A percentile compares a stretch with the other conserved stretches of the same genome.
These are phyloP conservation scores for Andrena cerasifolii DNA, from an alignment of 1,140 invertebrate species.

Conservation along the genomic window DNA sequence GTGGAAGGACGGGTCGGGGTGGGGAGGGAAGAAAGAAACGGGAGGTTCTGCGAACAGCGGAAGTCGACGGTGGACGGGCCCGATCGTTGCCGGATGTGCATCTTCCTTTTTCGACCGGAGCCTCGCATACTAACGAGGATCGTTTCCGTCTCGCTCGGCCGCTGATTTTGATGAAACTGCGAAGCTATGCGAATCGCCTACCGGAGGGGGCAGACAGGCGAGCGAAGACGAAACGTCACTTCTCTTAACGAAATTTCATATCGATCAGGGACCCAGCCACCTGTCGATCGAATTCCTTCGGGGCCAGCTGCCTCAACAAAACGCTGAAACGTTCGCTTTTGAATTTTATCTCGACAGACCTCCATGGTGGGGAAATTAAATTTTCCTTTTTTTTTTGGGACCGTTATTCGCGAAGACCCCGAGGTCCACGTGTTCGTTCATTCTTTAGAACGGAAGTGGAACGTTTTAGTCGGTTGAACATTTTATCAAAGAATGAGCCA, in stretches of 20 bases:
- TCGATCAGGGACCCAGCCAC: conserved; percentile 13
- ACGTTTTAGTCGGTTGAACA: too few relatives aligned
- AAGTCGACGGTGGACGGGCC: conserved; percentile 63
- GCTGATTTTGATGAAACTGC: conserved; percentile 42
- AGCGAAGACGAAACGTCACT: background rate
- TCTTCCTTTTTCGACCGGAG: conserved; percentile 59
- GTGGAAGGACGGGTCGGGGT: conserved; percentile 4
- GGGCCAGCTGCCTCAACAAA: conserved; percentile 28
- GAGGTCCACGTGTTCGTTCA: too few relatives aligned
- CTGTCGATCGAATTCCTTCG: conserved; percentile 44
- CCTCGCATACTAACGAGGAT: conserved; percentile 64
- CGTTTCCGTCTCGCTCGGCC: conserved; percentile 37
- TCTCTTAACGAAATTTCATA: conserved; percentile 26
- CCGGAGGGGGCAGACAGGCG: too few relatives aligned
- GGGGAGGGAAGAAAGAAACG: conserved; percentile 41
- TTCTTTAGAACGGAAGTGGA: too few relatives aligned
- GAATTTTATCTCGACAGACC: too few relatives aligned
- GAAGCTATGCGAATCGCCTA: conserved; percentile 28
- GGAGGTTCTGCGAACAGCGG: conserved; percentile 68
- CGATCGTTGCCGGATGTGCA: conserved; percentile 69
- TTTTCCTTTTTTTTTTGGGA: too few relatives aligned
- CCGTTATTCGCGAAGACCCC: too few relatives aligned
- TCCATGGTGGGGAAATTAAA: too few relatives aligned
- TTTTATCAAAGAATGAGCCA: too few relatives aligned
- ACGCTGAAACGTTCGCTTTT: conserved; percentile 9